These are phyloP conservation scores for Hermaeophaga mercurialis DNA, from an alignment of 2,888 invertebrate genomes.

Conservation along the genomic window DNA sequence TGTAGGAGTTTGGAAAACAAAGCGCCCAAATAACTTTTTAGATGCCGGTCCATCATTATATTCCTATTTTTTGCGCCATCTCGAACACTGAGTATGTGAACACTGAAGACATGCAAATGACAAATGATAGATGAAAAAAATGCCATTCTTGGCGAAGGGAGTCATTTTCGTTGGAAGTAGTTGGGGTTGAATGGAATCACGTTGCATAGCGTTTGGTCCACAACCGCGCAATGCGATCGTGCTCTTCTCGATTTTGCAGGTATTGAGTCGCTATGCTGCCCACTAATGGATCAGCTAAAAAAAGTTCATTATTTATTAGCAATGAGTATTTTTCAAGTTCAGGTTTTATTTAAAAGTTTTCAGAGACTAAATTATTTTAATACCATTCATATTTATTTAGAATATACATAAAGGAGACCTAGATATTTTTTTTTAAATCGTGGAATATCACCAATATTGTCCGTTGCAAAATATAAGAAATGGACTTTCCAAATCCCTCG, in stretches of 20 bases:
- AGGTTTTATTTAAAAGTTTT: background rate
- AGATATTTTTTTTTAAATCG: no score
- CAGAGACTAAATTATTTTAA: no score
- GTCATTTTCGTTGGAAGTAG: conserved; percentile 51
- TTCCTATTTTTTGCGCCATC: background rate
- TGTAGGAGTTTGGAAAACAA: no score
- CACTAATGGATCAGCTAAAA: conserved; percentile 92
- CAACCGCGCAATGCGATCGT: conserved; percentile 95
- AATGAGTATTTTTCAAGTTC: background rate
- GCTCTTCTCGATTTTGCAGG: conserved; percentile 95
- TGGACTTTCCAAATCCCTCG: no score
- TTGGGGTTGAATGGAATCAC: conserved; percentile 65
- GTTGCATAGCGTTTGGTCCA: conserved; percentile 99
- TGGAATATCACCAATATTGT: no score
- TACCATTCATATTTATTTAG: no score
- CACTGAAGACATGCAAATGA: conserved; percentile 41
- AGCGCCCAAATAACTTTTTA: background rate
- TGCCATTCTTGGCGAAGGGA: conserved; percentile 54
- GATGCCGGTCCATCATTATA: background rate
- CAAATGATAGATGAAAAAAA: conserved; percentile 45
- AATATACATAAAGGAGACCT: no score
- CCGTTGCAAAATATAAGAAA: no score
- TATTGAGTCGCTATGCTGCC: conserved; percentile 99
- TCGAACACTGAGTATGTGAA: conserved; percentile 25
- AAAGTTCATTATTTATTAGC: conserved; percentile 22